Conservation (phyloP, 2,113 vertebrate genomes). For the Gulo gulo region DNA sequence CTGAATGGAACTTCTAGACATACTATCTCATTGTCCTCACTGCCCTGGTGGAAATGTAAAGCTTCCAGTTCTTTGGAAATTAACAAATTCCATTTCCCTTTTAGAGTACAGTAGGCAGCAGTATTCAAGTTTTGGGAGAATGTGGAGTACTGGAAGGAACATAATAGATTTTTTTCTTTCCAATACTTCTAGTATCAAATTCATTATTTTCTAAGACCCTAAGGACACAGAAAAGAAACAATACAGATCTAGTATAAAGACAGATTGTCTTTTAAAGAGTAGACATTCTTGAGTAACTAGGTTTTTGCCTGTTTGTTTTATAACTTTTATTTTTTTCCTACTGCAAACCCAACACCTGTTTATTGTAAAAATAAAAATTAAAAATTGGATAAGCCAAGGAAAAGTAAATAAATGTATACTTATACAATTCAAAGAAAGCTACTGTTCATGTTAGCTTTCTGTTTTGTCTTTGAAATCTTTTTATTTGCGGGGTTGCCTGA, state of each 20-base stretch:
- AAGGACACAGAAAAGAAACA: background rate
- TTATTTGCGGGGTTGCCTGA: background rate
- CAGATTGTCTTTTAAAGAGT: background rate
- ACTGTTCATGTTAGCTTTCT: background rate
- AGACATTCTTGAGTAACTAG: conserved; percentile 16
- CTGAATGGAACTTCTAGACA: conserved; percentile 12
- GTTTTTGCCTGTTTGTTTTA: conserved; percentile 2
- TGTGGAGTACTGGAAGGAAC: background rate
- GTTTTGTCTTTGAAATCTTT: conserved; percentile 2
- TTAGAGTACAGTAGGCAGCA: background rate
- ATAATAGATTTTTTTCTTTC: background rate
- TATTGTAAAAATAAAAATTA: background rate
- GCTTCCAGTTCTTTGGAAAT: conserved; percentile 41
- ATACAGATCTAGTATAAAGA: background rate
- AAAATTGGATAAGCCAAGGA: background rate
- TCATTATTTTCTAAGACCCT: background rate
- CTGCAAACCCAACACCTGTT: conserved; percentile 22
- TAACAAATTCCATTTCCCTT: background rate
- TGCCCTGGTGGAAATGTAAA: background rate
- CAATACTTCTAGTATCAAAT: background rate
- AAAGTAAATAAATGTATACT: background rate
- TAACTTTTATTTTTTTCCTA: conserved; percentile 1
- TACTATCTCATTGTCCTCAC: background rate
- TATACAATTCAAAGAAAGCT: background rate
- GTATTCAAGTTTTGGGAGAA: background rate